These are phyloP conservation scores for Cheilosia soror DNA, from an alignment of 2,888 invertebrate genomes.

Conservation along the genomic window DNA sequence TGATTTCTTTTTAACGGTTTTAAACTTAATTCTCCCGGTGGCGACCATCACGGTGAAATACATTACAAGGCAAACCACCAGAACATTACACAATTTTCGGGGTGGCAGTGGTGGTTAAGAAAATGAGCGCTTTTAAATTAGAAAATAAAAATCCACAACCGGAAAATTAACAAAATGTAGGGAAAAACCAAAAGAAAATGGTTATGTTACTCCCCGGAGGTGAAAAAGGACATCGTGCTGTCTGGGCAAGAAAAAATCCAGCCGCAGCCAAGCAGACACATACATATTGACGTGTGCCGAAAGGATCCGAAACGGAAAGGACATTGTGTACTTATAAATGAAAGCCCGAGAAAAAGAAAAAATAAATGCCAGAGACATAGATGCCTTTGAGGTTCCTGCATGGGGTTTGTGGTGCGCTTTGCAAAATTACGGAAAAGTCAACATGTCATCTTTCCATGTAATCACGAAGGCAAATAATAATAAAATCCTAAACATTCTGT, in stretches of 20 bases:
- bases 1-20: constrained; percentile 13
- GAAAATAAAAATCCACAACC: constrained; percentile 83
- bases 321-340: constrained; percentile 36
- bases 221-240: constrained; percentile 48
- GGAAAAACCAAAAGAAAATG: constrained; percentile 61
- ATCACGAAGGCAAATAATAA: constrained; percentile 71
- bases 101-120: constrained; percentile 36
- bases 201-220: constrained; percentile 46
- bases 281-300: constrained; percentile 50
- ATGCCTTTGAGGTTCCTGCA: constrained; percentile 58
- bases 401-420: constrained; percentile 20
- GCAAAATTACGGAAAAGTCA: constrained; percentile 66
- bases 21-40: constrained; percentile 27
- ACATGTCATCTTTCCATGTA: constrained; percentile 71
- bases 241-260: constrained; percentile 20
- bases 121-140: constrained; percentile 76
- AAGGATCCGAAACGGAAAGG: constrained; percentile 57
- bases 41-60: constrained; percentile 20
- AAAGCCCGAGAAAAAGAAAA: constrained; percentile 23
- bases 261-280: constrained; percentile 27
- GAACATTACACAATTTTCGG: constrained; percentile 32
- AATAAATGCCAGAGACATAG: constrained; percentile 30
- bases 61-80: constrained; percentile 44
- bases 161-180: constrained; percentile 82
- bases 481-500: constrained; percentile 70